Percentiles rank a stretch among this genome's conserved stretches.
Evolutionary conservation across 2,888 invertebrate genomes (phyloP).

Genomic region (Augochlorella aurata): DNA sequence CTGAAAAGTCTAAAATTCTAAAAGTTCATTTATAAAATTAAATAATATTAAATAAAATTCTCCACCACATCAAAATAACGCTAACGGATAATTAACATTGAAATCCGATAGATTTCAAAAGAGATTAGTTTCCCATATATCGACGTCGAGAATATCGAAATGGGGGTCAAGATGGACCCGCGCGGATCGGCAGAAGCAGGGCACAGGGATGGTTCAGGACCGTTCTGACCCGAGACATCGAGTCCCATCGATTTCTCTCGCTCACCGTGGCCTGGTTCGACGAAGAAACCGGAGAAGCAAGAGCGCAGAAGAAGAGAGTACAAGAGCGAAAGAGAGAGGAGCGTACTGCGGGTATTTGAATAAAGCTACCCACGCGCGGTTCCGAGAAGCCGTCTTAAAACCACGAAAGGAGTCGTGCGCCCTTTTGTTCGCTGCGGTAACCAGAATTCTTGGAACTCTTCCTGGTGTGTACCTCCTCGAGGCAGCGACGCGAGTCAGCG

Average conservation of each 20-base stretch:
- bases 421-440: constrained; percentile 37
- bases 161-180: neutral
- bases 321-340: neutral
- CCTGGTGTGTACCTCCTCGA: neutral
- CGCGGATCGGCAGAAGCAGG: neutral
- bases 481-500: constrained; percentile 23
- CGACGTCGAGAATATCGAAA: neutral
- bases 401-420: constrained; percentile 41
- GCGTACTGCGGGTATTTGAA: constrained; percentile 31
- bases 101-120: too few relatives aligned
- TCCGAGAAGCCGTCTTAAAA: constrained; percentile 44
- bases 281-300: neutral
- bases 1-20: too few relatives aligned
- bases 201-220: neutral
- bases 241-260: constrained; percentile 37
- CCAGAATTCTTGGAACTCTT: constrained; percentile 41
- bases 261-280: neutral
- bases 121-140: neutral
- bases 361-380: constrained; percentile 52
- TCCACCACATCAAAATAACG: too few relatives aligned
- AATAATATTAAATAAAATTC: too few relatives aligned
- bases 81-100: too few relatives aligned
- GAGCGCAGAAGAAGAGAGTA: neutral
- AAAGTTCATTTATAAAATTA: too few relatives aligned
- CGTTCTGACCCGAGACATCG: constrained; percentile 10